Evolutionary conservation across 2,113 vertebrate species (phyloP).

Genomic region (Alexandromys fortis): DNA sequence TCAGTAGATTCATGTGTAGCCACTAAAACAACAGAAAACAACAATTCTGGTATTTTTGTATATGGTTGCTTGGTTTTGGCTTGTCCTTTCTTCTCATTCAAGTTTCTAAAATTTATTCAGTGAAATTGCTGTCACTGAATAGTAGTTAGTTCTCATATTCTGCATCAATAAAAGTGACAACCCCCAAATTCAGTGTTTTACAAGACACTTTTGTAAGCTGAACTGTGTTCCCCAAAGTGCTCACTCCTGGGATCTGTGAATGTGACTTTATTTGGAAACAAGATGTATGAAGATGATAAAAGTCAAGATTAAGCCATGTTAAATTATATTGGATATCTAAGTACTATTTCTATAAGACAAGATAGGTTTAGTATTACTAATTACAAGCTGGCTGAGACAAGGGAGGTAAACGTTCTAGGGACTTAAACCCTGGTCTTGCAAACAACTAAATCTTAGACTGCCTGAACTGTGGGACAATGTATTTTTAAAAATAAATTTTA

Average conservation of each 20-base stretch:
- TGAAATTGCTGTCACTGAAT: not conserved
- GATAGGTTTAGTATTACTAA: not conserved
- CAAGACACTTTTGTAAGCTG: not conserved
- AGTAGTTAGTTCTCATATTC: not conserved
- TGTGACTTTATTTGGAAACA: constrained; percentile 16
- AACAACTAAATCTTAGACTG: not conserved
- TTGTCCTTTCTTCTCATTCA: not conserved
- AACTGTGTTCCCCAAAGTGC: not conserved
- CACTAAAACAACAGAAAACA: not conserved
- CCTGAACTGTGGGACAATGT: not conserved
- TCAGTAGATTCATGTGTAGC: not conserved
- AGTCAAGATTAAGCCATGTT: not conserved
- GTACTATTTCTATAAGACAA: not conserved
- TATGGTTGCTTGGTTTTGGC: not conserved
- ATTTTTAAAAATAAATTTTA: not conserved
- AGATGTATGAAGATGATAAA: not conserved
- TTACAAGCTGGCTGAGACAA: not conserved
- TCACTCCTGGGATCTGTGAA: not conserved
- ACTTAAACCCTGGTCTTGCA: not conserved
- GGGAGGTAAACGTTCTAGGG: not conserved
- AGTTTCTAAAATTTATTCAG: not conserved
- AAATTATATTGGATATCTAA: not conserved
- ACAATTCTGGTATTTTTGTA: not conserved
- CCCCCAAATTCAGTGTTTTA: not conserved
- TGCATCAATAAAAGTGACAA: constrained; percentile 19